These are phyloP conservation scores for Antigone vipio DNA, from an alignment of 2,113 vertebrate species.

Conservation along the genomic window DNA sequence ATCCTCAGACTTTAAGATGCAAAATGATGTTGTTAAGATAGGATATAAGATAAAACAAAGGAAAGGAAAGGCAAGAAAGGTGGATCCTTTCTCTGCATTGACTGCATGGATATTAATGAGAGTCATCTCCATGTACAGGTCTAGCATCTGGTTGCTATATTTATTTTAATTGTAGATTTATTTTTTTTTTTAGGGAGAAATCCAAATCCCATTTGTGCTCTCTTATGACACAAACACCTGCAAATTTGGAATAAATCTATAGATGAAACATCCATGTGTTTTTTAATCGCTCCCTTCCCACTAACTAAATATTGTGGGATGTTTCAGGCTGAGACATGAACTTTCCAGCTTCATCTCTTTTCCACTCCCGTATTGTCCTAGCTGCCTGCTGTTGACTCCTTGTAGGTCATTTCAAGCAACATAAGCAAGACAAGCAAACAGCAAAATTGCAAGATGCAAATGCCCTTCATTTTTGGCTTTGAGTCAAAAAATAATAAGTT, in stretches of 20 bases:
- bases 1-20: neutral
- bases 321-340: neutral
- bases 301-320: neutral
- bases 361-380: neutral
- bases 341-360: slow-evolving; percentile 34
- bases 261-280: neutral
- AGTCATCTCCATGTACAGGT: slow-evolving; percentile 7
- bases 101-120: slow-evolving; percentile 38
- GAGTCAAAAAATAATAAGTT: slow-evolving; percentile 61
- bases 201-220: neutral
- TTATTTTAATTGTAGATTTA: slow-evolving; percentile 33
- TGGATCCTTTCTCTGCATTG: neutral
- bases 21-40: neutral
- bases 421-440: slow-evolving; percentile 55
- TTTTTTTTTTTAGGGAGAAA: neutral
- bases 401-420: slow-evolving; percentile 54
- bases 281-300: slow-evolving; percentile 23
- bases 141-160: slow-evolving; percentile 20
- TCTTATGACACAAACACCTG: neutral
- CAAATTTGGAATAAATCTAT: slow-evolving; percentile 32
- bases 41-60: neutral
- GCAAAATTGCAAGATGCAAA: slow-evolving; percentile 70
- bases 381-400: slow-evolving; percentile 51
- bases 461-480: slow-evolving; percentile 53
- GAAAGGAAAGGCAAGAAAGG: slow-evolving; percentile 36